phyloP scores from a whole-genome alignment of 2,797 vertebrate species.

The Setipinna tenuifilis region DNA sequence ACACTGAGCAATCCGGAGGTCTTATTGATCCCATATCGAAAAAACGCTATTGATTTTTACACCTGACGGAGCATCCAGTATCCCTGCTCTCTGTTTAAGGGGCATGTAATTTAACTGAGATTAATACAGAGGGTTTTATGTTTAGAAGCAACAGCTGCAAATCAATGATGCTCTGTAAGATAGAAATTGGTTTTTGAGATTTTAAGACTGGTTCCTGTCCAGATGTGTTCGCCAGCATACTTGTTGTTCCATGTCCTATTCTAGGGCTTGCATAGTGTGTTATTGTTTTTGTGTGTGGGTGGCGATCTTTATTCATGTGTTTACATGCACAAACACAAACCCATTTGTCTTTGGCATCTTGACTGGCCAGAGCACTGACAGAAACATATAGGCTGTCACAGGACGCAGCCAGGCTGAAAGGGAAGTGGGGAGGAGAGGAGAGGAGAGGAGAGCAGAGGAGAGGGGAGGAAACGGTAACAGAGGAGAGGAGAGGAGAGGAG shows the following conservation, averaged over 20 bases:
- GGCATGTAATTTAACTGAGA: neutral
- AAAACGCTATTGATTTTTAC: constrained; percentile 12
- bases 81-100: neutral
- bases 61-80: neutral
- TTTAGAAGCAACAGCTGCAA: neutral
- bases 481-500: too few species aligned
- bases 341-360: neutral
- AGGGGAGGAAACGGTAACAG: too few species aligned
- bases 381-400: constrained; percentile 16
- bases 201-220: neutral
- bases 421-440: neutral
- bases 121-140: neutral
- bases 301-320: neutral
- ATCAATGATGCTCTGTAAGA: neutral
- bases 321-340: neutral
- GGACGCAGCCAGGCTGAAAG: neutral
- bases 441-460: neutral
- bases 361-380: neutral
- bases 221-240: neutral
- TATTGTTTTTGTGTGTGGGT: neutral
- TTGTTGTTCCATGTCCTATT: neutral
- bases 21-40: neutral
- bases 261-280: neutral
- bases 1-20: neutral
- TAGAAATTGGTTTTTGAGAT: neutral